A percentile compares a stretch with the other conserved stretches of the same genome.
Conservation (phyloP, 2,113 vertebrate species). For the Myotis davidii region DNA sequence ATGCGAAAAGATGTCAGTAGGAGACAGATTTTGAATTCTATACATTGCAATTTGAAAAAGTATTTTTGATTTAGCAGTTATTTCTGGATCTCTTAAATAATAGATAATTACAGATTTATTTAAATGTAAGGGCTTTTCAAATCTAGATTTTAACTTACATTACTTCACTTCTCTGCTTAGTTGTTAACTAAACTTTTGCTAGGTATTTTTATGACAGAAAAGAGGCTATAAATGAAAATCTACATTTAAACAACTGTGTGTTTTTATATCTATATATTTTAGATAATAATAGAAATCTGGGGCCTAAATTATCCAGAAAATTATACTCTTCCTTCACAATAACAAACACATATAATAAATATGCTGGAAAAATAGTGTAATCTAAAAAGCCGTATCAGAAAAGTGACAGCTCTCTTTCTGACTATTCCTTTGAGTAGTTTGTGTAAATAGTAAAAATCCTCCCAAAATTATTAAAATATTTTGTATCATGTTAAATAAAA, state of each 20-base stretch:
- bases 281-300: not conserved
- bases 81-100: constrained; percentile 10
- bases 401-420: not conserved
- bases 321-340: not conserved
- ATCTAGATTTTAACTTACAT: not conserved
- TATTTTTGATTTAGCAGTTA: not conserved
- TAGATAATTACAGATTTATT: not conserved
- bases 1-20: not conserved
- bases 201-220: not conserved
- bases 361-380: not conserved
- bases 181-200: not conserved
- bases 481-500: not conserved
- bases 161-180: not conserved
- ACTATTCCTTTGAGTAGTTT: not conserved
- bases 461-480: not conserved
- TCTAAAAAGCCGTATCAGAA: not conserved
- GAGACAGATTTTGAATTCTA: not conserved
- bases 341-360: not conserved
- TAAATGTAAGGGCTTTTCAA: not conserved
- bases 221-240: not conserved
- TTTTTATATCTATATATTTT: not conserved
- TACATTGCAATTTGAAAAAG: not conserved
- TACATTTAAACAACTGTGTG: not conserved
- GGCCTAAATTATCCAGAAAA: not conserved
- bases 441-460: not conserved